Evolutionary conservation across 2,888 invertebrate species (phyloP).

Genomic region (Drosophila mimica): DNA sequence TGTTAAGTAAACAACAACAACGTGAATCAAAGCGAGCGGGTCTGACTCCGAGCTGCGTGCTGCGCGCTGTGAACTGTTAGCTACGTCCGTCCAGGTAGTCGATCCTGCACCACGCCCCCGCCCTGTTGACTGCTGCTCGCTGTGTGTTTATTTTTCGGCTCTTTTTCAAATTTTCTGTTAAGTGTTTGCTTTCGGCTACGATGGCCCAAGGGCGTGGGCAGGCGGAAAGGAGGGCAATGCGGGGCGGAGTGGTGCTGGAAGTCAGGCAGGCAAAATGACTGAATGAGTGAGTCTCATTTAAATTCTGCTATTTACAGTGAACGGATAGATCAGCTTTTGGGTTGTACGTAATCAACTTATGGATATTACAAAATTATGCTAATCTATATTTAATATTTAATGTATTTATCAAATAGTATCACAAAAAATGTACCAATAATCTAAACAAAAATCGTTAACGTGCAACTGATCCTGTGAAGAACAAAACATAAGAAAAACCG

Average conservation of each 20-base stretch:
- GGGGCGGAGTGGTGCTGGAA: background rate
- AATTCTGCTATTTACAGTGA: slow-evolving; percentile 6
- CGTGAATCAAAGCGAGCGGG: slow-evolving; percentile 20
- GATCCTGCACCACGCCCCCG: slow-evolving; percentile 38
- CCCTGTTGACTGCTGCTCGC: background rate
- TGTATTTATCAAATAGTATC: background rate
- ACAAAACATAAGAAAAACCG: background rate
- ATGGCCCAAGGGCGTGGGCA: slow-evolving; percentile 23
- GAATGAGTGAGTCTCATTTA: slow-evolving; percentile 8
- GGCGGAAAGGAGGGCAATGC: background rate
- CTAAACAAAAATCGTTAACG: background rate
- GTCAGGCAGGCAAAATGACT: background rate
- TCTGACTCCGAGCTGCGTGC: slow-evolving; percentile 26
- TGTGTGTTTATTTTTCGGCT: slow-evolving; percentile 39
- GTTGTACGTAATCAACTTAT: background rate
- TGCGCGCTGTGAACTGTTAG: slow-evolving; percentile 1
- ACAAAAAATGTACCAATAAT: background rate
- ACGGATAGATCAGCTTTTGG: background rate
- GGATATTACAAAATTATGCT: background rate
- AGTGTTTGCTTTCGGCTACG: slow-evolving; percentile 21
- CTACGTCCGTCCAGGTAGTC: slow-evolving; percentile 44
- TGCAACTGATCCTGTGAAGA: slow-evolving; percentile 10
- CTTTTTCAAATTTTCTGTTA: slow-evolving; percentile 13
- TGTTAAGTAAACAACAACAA: slow-evolving; percentile 66
- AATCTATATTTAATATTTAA: background rate